Base-by-base conservation (phyloP, 2,113 vertebrate genomes). In the Tenrec ecaudatus region DNA sequence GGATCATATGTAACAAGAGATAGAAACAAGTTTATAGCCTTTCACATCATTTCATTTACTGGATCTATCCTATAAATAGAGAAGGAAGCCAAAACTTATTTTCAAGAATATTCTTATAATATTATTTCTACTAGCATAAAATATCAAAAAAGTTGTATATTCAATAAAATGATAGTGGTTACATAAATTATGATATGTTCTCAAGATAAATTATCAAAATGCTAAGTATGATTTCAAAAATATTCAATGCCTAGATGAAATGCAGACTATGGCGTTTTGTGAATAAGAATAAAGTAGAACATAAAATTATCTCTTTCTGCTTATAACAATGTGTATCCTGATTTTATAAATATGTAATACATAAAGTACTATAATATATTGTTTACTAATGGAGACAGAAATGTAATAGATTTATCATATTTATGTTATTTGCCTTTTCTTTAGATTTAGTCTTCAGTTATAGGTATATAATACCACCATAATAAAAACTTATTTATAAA, bases 401-500 rank as follows among this genome's bases (percentile, higher is more conserved):
- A 14, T 53, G 12, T 53, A 53, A 53, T 53, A 10, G 12, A 53
- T 53, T 53, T 53, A 53, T 53, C 47, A 53, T 53, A 53, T 53
- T 53, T 53, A 53, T 53, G 47, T 53, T 53, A 53, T 53, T 5
- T 53, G 47, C 47, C 47, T 53, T 53, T 53, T 53, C 12, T 53
- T 53, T 10, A 53, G 47, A 53, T 53, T 53, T 53, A 53, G 47
- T 53, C 47, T 53, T 10, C 47, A 53, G 47, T 53, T 76, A 83
- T 19, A 91, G 22, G 4, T 27, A 92, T 31, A 6, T 77, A 78
- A 71, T 93, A 57, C 60, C 36, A 95, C 0, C 62, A 0, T 53
- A 95, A 90, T 16, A 81, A 83, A 53, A 95, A 84, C 1, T 83
- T 77, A 15, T 36, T 84, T 58, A 82, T 87, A 40, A 58, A 53